Percentiles rank a stretch among this genome's conserved stretches.
These are phyloP conservation scores for Callithrix jacchus DNA, from an alignment of 2,113 vertebrate genomes.

Conservation along the genomic window DNA sequence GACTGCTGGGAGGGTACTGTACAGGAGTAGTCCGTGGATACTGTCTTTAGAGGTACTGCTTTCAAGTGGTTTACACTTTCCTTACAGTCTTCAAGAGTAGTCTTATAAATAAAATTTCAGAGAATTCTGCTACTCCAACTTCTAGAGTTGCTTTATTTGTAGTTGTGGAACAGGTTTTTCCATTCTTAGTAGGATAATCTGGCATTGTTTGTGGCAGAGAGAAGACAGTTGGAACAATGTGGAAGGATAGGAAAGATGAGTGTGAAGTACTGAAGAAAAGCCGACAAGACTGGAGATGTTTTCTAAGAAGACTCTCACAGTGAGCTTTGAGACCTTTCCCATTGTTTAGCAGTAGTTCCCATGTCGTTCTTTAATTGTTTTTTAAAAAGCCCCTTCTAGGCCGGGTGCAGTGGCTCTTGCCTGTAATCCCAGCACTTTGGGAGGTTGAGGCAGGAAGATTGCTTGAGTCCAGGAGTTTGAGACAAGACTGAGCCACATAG, in stretches of 20 bases:
- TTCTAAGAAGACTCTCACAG: not conserved
- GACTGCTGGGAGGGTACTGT: not conserved
- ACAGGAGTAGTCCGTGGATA: not conserved
- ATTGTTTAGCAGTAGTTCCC: not conserved
- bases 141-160: constrained; percentile 8
- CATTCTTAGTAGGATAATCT: not conserved
- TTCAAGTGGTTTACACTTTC: not conserved
- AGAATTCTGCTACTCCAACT: not conserved
- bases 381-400: not conserved
- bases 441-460: too few species aligned
- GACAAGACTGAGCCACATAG: too few species aligned
- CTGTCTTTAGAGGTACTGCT: not conserved
- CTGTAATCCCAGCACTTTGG: too few species aligned
- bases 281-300: not conserved
- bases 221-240: not conserved
- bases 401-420: too few species aligned
- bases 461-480: too few species aligned
- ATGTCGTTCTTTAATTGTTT: not conserved
- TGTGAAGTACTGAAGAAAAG: not conserved
- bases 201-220: not conserved
- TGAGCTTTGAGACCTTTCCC: not conserved
- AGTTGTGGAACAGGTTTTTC: not conserved
- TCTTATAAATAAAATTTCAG: not conserved
- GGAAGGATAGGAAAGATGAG: not conserved
- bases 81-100: not conserved